phyloP scores from a whole-genome alignment of 2,888 invertebrate species.

The Drosophila siamana region DNA sequence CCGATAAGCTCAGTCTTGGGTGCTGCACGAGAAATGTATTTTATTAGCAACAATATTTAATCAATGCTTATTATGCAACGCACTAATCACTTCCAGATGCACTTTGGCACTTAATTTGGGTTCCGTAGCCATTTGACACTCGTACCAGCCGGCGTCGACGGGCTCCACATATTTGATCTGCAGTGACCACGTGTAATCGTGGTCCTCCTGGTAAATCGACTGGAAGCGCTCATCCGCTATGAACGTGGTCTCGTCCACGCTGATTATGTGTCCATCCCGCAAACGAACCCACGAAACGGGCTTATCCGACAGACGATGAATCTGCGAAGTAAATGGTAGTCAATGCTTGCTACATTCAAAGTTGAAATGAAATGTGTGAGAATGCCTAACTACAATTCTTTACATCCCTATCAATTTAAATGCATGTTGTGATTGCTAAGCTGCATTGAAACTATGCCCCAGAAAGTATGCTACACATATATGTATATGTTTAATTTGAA shows the following conservation, averaged over 20 bases:
- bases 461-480: neutral
- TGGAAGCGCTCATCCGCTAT: slow-evolving; percentile 97
- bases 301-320: slow-evolving; percentile 86
- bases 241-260: slow-evolving; percentile 92
- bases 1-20: slow-evolving; percentile 96
- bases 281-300: slow-evolving; percentile 96
- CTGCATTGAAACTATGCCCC: too few relatives aligned
- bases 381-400: too few relatives aligned
- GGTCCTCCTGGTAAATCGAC: slow-evolving; percentile 91
- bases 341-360: too few relatives aligned
- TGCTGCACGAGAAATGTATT: slow-evolving; percentile 87
- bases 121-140: slow-evolving; percentile 97
- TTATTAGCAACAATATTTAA: neutral
- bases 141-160: slow-evolving; percentile 94
- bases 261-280: slow-evolving; percentile 94
- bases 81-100: slow-evolving; percentile 94
- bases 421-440: too few relatives aligned
- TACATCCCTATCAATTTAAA: too few relatives aligned
- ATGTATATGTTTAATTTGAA: neutral
- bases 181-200: slow-evolving; percentile 94
- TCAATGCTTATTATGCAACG: slow-evolving; percentile 83
- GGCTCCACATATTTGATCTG: slow-evolving; percentile 95
- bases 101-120: slow-evolving; percentile 97
- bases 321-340: slow-evolving; percentile 62
- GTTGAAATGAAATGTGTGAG: too few relatives aligned